phyloP scores from a whole-genome alignment of 2,888 invertebrate species.

The Pardosa pseudoannulata region DNA sequence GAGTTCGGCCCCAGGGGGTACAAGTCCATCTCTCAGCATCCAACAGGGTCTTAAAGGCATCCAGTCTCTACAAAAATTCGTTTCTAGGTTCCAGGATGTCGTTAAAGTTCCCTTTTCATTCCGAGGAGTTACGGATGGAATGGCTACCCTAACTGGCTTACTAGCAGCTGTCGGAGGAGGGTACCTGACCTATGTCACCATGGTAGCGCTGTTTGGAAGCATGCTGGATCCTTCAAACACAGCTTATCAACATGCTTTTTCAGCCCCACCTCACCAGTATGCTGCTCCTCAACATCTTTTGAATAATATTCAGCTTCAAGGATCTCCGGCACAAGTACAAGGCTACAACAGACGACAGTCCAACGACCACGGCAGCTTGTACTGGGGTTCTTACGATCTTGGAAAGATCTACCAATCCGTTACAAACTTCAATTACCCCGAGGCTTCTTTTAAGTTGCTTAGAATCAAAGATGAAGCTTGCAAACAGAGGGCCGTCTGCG shows the following conservation, averaged over 20 bases:
- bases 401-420: conserved; percentile 51
- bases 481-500: conserved; percentile 67
- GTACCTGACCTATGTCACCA: conserved; percentile 56
- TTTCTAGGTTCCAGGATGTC: conserved; percentile 32
- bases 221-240: conserved; percentile 56
- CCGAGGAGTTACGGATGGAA: conserved; percentile 42
- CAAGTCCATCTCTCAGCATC: conserved; percentile 24
- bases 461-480: conserved; percentile 65
- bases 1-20: conserved; percentile 6
- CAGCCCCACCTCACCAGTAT: conserved; percentile 48
- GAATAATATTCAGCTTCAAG: not conserved
- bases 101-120: conserved; percentile 53
- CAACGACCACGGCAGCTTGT: conserved; percentile 32
- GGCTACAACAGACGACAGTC: conserved; percentile 39
- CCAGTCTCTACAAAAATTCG: conserved; percentile 57
- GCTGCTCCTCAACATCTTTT: conserved; percentile 39
- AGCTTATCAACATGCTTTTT: conserved; percentile 53
- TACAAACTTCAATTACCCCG: conserved; percentile 57
- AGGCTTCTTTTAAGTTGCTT: conserved; percentile 61
- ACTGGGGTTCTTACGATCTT: conserved; percentile 51
- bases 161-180: conserved; percentile 68
- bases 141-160: conserved; percentile 61
- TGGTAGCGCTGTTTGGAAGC: conserved; percentile 64
- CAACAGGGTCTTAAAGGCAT: conserved; percentile 57
- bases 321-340: not conserved